A percentile compares a stretch with the other conserved stretches of the same genome.
These are phyloP conservation scores for Hephaestus fuliginosus DNA, from an alignment of 2,797 vertebrate species.

Conservation along the genomic window DNA sequence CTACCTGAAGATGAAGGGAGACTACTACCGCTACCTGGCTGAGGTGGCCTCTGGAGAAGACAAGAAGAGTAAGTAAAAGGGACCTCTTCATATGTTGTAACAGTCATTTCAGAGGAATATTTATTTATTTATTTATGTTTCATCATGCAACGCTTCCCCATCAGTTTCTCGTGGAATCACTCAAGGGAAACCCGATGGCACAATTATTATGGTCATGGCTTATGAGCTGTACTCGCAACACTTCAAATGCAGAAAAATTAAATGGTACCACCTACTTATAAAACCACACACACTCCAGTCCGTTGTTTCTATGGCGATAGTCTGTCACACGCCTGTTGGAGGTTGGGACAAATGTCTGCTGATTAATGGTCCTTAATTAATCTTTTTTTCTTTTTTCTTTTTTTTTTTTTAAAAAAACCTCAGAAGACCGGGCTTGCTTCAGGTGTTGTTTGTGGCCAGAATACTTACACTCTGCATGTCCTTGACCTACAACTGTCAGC, in stretches of 20 bases:
- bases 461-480: conserved; percentile 26
- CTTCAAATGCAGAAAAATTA: background rate
- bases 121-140: too few species aligned
- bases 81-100: background rate
- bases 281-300: background rate
- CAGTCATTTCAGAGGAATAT: background rate
- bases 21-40: conserved; percentile 96
- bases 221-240: background rate
- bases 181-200: background rate
- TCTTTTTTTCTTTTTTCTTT: conserved; percentile 6
- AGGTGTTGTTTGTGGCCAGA: conserved; percentile 36
- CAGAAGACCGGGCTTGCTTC: conserved; percentile 5
- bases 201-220: background rate
- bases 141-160: background rate
- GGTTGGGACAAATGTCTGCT: background rate
- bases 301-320: conserved; percentile 7
- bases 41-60: conserved; percentile 91
- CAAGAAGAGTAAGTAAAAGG: conserved; percentile 85
- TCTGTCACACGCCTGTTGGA: background rate
- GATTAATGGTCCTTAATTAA: conserved; percentile 4
- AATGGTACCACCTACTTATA: conserved; percentile 5
- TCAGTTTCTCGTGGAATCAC: background rate
- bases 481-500: conserved; percentile 64
- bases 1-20: conserved; percentile 99
- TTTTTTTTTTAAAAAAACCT: background rate